Base-by-base conservation (phyloP, 53 echinoderm and acorn worm genomes). In the Actinopyga echinites region DNA sequence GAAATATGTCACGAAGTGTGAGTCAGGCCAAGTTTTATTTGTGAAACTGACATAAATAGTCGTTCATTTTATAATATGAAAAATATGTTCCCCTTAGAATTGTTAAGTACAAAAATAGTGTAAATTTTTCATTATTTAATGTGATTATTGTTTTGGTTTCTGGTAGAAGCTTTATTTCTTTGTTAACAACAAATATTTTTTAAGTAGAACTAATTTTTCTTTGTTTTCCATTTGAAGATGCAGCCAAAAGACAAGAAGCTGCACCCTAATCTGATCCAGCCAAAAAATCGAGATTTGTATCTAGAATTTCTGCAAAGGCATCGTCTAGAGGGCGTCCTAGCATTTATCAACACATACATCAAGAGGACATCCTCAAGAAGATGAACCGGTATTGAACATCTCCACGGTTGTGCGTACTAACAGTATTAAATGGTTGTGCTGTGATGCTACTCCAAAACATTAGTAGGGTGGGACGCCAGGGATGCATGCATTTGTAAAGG, bases 281-380 rank as follows among this genome's bases (percentile, higher is more conserved):
- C 91, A 4, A 66, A 83, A 3, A 87, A 86, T 75, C 75, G 90
- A 44, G 77, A 89, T 15, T 64, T 89, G 54, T 95, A 93, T 85
- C 64, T 95, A 82, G 91, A 93, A 15, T 95, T 91, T 69, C 56
- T 95, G 22, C 85, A 80, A 79, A 69, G 83, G 24, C 93, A 95
- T 73, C 58, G 95, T 22, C 68, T 95, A 35, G 93, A 93, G 22
- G 95, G 95, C 2, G 79, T 95, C 15, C 86, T 89, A 10, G 49
- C 84, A 43, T 95, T 95, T 83, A 89, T 95, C 65, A 75, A 91
- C 26, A 91, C 95, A 1, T 95, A 93, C 74, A 95, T 93, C 64
- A 89, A 91, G 60, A 80, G 89, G 35, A 85, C 84, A 9, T 83
- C 42, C 21, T 40, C 40, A 25, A 71, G 40, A 15, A 42, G 28